phyloP scores from a whole-genome alignment of 2,888 invertebrate genomes.

The Endotricha flammealis region DNA sequence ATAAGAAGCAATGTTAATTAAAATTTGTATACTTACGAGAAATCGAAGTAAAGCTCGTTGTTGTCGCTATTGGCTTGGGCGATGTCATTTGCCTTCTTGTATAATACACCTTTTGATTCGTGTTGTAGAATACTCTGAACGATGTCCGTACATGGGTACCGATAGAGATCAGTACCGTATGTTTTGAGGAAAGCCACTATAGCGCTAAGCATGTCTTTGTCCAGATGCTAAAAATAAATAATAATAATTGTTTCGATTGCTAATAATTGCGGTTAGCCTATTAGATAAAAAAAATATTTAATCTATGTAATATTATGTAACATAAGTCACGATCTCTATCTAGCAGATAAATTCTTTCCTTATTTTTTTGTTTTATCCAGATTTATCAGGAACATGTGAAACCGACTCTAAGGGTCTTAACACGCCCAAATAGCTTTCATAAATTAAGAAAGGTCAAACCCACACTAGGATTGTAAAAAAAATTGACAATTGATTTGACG shows the following conservation, averaged over 20 bases:
- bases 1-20: not conserved
- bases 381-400: too few relatives aligned
- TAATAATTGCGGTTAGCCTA: too few relatives aligned
- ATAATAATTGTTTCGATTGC: slow-evolving; percentile 3
- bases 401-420: too few relatives aligned
- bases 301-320: not conserved
- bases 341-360: too few relatives aligned
- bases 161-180: slow-evolving; percentile 80
- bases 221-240: slow-evolving; percentile 50
- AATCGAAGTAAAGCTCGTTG: slow-evolving; percentile 80
- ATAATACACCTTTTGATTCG: slow-evolving; percentile 76
- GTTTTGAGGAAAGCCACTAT: slow-evolving; percentile 80
- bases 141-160: slow-evolving; percentile 80
- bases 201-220: slow-evolving; percentile 66
- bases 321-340: slow-evolving; percentile 1
- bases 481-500: too few relatives aligned
- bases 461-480: too few relatives aligned
- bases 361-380: too few relatives aligned
- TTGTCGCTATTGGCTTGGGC: slow-evolving; percentile 65
- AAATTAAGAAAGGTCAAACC: too few relatives aligned
- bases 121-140: slow-evolving; percentile 84
- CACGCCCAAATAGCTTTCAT: too few relatives aligned
- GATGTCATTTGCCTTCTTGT: slow-evolving; percentile 71
- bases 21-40: slow-evolving; percentile 30
- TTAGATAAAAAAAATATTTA: not conserved